Conservation (phyloP, 1,140 invertebrate genomes). For the Lethrus apterus region DNA sequence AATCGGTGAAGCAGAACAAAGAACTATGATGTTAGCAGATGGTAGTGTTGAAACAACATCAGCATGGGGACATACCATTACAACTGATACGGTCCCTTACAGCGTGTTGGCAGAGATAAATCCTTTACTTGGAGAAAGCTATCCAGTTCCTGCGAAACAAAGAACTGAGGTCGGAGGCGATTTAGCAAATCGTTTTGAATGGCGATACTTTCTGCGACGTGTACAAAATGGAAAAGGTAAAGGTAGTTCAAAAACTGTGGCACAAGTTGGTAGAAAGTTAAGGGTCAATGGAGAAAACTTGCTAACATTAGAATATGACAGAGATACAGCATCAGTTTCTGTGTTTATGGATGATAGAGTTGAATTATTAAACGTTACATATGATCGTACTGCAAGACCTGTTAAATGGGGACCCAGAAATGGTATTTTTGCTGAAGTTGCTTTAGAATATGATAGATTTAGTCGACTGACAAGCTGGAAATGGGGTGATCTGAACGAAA, state of each 20-base stretch:
- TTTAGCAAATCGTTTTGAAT: conserved; percentile 87
- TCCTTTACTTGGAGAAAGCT: conserved; percentile 76
- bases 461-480: conserved; percentile 85
- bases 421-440: conserved; percentile 77
- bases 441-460: conserved; percentile 87
- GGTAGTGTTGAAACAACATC: conserved; percentile 71
- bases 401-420: conserved; percentile 82
- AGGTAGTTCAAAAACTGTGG: conserved; percentile 56
- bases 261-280: conserved; percentile 76
- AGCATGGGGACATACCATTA: conserved; percentile 75
- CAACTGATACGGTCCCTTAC: conserved; percentile 79
- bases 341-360: conserved; percentile 83
- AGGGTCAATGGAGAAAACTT: conserved; percentile 87
- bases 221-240: conserved; percentile 50
- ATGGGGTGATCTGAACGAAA: conserved; percentile 84
- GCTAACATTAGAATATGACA: conserved; percentile 85
- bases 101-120: conserved; percentile 75
- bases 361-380: conserved; percentile 84
- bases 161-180: conserved; percentile 82
- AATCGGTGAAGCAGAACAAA: conserved; percentile 71
- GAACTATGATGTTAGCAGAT: conserved; percentile 71
- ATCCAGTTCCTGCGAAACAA: conserved; percentile 84
- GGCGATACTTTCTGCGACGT: conserved; percentile 80
- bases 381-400: conserved; percentile 83
- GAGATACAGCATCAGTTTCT: conserved; percentile 80